These are phyloP conservation scores for Pharmacophagus antenor DNA, from an alignment of 2,888 invertebrate genomes.

Conservation along the genomic window DNA sequence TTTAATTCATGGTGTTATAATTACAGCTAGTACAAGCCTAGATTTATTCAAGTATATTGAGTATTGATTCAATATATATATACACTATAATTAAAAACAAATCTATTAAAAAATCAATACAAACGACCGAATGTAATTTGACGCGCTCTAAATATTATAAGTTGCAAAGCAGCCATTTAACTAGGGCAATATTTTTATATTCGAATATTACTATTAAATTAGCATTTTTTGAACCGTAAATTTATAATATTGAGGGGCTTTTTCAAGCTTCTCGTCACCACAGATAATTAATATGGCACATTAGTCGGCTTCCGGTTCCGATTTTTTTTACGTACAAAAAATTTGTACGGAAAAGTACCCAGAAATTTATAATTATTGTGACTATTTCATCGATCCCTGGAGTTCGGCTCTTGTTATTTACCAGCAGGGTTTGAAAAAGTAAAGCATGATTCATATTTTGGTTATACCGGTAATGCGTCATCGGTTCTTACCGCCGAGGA, in stretches of 20 bases:
- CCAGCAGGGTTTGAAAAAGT: slow-evolving; percentile 43
- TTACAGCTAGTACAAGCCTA: background rate
- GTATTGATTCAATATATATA: too few species aligned
- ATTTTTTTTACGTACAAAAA: background rate
- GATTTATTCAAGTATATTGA: too few species aligned
- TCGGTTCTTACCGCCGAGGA: slow-evolving; percentile 13
- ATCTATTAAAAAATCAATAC: background rate
- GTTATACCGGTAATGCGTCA: slow-evolving; percentile 26
- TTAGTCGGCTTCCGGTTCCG: slow-evolving; percentile 1
- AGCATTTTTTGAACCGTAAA: background rate
- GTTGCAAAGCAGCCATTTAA: background rate
- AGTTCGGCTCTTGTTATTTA: slow-evolving; percentile 52
- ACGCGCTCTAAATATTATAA: background rate
- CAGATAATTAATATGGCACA: slow-evolving; percentile 9
- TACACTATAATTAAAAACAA: background rate
- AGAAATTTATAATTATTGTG: slow-evolving; percentile 17
- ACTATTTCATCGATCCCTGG: slow-evolving; percentile 49
- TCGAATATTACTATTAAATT: background rate
- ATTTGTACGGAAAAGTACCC: slow-evolving; percentile 7
- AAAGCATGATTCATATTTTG: slow-evolving; percentile 53
- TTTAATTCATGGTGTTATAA: background rate
- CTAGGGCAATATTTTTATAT: background rate
- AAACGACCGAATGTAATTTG: background rate
- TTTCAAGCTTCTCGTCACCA: background rate
- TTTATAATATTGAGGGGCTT: background rate